These are phyloP conservation scores for Phalacrocorax pelagicus DNA, from an alignment of 2,113 vertebrate genomes.

Conservation along the genomic window DNA sequence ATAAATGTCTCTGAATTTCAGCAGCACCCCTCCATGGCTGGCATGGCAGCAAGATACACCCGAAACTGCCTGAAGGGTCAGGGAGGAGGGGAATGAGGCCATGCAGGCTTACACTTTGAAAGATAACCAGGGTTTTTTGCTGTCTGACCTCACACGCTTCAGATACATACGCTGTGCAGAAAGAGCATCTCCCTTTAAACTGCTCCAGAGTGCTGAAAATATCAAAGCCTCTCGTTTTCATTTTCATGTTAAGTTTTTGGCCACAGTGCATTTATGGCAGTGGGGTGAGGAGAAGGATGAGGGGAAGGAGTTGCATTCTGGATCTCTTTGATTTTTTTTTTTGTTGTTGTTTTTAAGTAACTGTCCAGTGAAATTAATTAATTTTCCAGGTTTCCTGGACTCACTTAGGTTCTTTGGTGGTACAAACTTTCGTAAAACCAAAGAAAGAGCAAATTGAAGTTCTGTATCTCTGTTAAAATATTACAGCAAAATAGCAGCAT, in stretches of 20 bases:
- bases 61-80: neutral
- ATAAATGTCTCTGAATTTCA: neutral
- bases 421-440: neutral
- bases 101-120: neutral
- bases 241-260: neutral
- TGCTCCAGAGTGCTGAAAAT: neutral
- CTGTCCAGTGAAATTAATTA: neutral
- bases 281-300: neutral
- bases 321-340: neutral
- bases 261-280: neutral
- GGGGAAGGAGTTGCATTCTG: neutral
- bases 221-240: neutral
- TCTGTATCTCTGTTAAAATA: neutral
- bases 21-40: neutral
- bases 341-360: neutral
- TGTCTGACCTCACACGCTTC: neutral
- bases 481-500: neutral
- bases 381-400: neutral
- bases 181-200: neutral
- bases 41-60: neutral
- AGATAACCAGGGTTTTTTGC: neutral
- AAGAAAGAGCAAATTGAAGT: neutral
- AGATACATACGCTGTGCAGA: neutral
- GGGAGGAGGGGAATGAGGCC: neutral
- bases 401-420: neutral